phyloP scores from a whole-genome alignment of 2,888 invertebrate genomes.

The Athalia rosae region DNA sequence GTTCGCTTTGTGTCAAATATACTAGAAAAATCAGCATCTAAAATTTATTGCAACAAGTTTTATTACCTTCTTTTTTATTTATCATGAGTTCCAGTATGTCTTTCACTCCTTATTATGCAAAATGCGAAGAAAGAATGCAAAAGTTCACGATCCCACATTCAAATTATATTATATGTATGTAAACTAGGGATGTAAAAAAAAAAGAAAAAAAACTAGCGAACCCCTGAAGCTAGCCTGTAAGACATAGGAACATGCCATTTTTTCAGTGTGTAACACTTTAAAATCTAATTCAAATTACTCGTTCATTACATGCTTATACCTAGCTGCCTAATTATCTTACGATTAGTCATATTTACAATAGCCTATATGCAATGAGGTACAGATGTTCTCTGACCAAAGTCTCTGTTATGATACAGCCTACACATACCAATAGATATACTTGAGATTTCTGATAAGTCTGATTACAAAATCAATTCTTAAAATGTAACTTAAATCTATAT shows the following conservation, averaged over 20 bases:
- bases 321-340: conserved; percentile 14
- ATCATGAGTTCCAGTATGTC: background rate
- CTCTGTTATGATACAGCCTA: conserved; percentile 40
- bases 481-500: conserved; percentile 55
- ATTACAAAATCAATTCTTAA: conserved; percentile 55
- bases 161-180: background rate
- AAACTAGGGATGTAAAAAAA: background rate
- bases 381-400: conserved; percentile 39
- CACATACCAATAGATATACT: conserved; percentile 49
- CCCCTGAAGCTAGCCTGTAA: conserved; percentile 12
- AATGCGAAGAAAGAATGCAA: conserved; percentile 8
- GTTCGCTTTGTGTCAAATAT: too few species aligned
- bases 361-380: conserved; percentile 40
- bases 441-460: conserved; percentile 50
- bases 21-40: too few species aligned
- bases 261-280: conserved; percentile 25
- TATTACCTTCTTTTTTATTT: background rate
- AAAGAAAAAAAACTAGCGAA: background rate
- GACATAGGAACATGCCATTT: conserved; percentile 31
- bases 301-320: conserved; percentile 8
- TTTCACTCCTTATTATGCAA: conserved; percentile 25
- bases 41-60: background rate
- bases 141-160: background rate
- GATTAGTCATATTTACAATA: conserved; percentile 39
- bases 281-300: conserved; percentile 20